Evolutionary conservation across 2,888 invertebrate species (phyloP).

Genomic region (Lottia scabra): DNA sequence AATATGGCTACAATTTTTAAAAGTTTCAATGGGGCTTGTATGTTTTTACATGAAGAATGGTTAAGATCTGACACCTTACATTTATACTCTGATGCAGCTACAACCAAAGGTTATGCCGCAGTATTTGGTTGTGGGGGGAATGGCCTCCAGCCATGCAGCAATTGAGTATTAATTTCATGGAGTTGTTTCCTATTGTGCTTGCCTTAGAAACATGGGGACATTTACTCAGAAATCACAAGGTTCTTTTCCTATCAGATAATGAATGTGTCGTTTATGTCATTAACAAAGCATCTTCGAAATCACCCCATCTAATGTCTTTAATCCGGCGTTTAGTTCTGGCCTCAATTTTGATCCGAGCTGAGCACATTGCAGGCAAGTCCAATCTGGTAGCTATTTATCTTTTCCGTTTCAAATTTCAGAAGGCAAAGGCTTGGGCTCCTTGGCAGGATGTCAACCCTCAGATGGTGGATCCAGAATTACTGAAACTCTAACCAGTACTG

Average conservation of each 20-base stretch:
- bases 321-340: background rate
- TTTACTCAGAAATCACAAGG: background rate
- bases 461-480: background rate
- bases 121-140: slow-evolving; percentile 3
- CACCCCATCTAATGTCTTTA: background rate
- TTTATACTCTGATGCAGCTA: slow-evolving; percentile 8
- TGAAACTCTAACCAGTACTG: background rate
- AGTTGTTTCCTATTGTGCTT: slow-evolving; percentile 3
- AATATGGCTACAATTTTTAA: background rate
- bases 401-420: no score
- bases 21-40: background rate
- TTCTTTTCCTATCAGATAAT: slow-evolving; percentile 6
- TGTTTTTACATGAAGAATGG: slow-evolving; percentile 2
- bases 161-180: slow-evolving; percentile 2
- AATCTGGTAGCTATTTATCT: no score
- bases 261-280: background rate
- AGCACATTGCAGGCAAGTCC: no score
- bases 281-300: slow-evolving; percentile 8
- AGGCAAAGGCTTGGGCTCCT: background rate
- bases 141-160: background rate
- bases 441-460: background rate
- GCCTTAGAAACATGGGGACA: slow-evolving; percentile 20
- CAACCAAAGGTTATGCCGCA: background rate
- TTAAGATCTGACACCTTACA: background rate
- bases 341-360: background rate